Percentiles rank a stretch among this genome's conserved stretches.
Evolutionary conservation across 2,113 vertebrate species (phyloP).

Genomic region (Globicephala melas): DNA sequence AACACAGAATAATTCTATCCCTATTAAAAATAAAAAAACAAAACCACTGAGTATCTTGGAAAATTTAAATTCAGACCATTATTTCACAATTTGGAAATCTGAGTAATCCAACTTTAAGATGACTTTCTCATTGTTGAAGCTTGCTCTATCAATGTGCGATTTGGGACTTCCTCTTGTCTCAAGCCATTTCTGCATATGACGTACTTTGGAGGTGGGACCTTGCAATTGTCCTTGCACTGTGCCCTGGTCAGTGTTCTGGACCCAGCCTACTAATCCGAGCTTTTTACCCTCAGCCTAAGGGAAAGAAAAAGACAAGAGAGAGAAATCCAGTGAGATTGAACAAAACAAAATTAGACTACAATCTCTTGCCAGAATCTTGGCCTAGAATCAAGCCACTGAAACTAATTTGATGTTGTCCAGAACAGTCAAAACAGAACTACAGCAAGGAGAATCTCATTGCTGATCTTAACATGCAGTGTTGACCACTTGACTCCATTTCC

Average conservation of each 20-base stretch:
- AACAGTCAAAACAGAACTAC: conserved; percentile 62
- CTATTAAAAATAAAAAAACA: conserved; percentile 24
- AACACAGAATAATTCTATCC: conserved; percentile 47
- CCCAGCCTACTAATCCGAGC: conserved; percentile 95
- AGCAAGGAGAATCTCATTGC: conserved; percentile 26
- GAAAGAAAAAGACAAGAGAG: conserved; percentile 43
- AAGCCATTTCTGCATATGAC: conserved; percentile 93
- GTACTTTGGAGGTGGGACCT: conserved; percentile 83
- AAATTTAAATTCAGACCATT: conserved; percentile 50
- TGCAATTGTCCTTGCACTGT: conserved; percentile 89
- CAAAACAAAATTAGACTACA: conserved; percentile 32
- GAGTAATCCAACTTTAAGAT: conserved; percentile 83
- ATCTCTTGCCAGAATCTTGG: conserved; percentile 51
- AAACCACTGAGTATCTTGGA: conserved; percentile 11
- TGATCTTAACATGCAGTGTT: conserved; percentile 35
- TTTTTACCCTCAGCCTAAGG: conserved; percentile 89
- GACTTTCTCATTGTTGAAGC: conserved; percentile 91
- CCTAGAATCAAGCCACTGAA: conserved; percentile 58
- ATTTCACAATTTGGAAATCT: conserved; percentile 89
- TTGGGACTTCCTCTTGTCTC: conserved; percentile 90
- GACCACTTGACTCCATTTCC: conserved; percentile 13
- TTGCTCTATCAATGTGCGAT: conserved; percentile 87
- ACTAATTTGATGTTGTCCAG: conserved; percentile 68
- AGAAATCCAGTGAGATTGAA: conserved; percentile 9
- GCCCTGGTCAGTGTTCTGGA: conserved; percentile 89